Evolutionary conservation across 92 coral and sea anemone genomes (phyloP).

Genomic region (Virgularia gustaviana): DNA sequence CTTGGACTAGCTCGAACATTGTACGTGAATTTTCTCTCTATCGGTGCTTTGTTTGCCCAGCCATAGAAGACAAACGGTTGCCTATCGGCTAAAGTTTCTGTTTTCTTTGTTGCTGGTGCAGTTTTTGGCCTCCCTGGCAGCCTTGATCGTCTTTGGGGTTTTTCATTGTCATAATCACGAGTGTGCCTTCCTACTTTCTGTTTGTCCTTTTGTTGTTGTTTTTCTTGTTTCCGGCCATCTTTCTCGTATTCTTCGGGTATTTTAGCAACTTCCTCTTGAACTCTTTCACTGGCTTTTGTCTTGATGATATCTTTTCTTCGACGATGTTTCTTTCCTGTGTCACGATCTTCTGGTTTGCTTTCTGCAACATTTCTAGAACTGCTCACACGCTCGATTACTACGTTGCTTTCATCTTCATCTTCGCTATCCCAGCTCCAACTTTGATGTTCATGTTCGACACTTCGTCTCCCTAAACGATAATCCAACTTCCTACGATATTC

Average conservation of each 20-base stretch:
- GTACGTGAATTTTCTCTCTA: conserved; percentile 80
- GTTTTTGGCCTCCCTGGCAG: conserved; percentile 18
- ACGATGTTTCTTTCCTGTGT: not conserved
- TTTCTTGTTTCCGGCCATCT: conserved; percentile 9
- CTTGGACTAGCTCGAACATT: conserved; percentile 73
- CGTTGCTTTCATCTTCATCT: conserved; percentile 63
- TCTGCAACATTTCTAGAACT: conserved; percentile 9
- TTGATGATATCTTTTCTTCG: not conserved
- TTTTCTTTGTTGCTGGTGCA: not conserved
- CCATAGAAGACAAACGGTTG: conserved; percentile 86
- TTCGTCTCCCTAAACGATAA: conserved; percentile 86
- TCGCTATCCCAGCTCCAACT: conserved; percentile 94
- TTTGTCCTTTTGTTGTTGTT: not conserved
- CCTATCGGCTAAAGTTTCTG: conserved; percentile 23
- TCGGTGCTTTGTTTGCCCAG: conserved; percentile 91
- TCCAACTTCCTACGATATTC: conserved; percentile 69
- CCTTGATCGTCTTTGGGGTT: conserved; percentile 10
- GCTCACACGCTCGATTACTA: conserved; percentile 45
- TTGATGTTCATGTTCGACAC: conserved; percentile 86
- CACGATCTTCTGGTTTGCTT: not conserved
- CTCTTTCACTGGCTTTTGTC: conserved; percentile 14
- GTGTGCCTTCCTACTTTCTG: not conserved
- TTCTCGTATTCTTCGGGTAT: conserved; percentile 4
- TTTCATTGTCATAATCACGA: not conserved
- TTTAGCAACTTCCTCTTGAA: conserved; percentile 1